Base-by-base conservation (phyloP, 1,140 invertebrate species). In the Brachionus koreanus region DNA sequence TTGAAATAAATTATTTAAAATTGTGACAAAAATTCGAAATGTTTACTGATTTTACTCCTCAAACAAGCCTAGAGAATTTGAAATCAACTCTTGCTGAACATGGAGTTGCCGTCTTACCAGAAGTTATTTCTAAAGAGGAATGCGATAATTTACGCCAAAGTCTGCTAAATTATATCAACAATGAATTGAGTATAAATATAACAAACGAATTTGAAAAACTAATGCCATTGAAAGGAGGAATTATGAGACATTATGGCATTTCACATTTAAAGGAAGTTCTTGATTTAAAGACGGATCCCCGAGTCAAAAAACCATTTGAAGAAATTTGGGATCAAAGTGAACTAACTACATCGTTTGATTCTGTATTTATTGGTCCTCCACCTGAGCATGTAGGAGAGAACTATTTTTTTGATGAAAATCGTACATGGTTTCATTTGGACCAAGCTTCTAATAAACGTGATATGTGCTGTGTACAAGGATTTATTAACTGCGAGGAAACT, bases 201-300 rank as follows among this genome's bases (percentile, higher is more conserved):
- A 29, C 76, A 79, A 61, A 42, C 61, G 76, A 79, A 12, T 65
- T 61, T 57, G 61, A 65, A 19, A 79, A 79, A 79, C 57, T 79
- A 13, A 79, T 61, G 5, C 76, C 76, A 2, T 29, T 25, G 16
- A 79, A 43, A 39, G 76, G 49, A n/a, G 76, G 76, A 10, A 57
- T 79, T 37, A 42, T 79, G 46, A 25, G 23, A 35, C 16, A 65
- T 12, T 65, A 61, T 65, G 76, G 76, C 2, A 39, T 79, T 19
- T n/a, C 76, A 5, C 37, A 43, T 12, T 61, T 57, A 39, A 79
- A 61, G 7, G 35, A 61, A 61, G 49, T 79, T 0, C 76, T 79
- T 61, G 76, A 79, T 37, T 13, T 79, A 37, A 79, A 79, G 57
- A 79, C 76, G 10, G 76, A 79, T 43, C 13, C 23, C 10, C 23